A percentile compares a stretch with the other conserved stretches of the same genome.
These are phyloP conservation scores for Orientallactaga sibirica DNA, from an alignment of 2,797 vertebrate species.

Conservation along the genomic window DNA sequence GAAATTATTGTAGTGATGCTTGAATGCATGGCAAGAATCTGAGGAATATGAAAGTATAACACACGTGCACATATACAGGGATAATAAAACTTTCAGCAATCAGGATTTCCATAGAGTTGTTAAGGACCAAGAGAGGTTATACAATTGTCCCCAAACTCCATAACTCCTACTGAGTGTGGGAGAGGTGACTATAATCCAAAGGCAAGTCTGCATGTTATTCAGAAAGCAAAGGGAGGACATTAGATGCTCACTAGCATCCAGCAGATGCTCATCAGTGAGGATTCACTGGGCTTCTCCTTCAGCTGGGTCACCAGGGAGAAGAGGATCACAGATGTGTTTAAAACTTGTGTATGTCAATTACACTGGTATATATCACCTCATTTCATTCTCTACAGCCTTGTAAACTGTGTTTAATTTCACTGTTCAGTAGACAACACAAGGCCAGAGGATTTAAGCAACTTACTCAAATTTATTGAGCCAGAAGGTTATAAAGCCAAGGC, in stretches of 20 bases:
- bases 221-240: not conserved
- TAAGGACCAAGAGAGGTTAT: not conserved
- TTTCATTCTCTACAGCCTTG: not conserved
- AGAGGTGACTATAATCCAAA: not conserved
- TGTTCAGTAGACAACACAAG: not conserved
- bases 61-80: not conserved
- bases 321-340: not conserved
- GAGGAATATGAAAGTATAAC: not conserved
- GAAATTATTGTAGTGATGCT: not conserved
- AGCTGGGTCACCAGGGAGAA: not conserved
- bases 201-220: not conserved
- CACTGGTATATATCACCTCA: not conserved
- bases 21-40: not conserved
- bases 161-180: not conserved
- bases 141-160: not conserved
- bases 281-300: not conserved
- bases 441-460: constrained; percentile 19
- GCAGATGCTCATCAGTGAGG: not conserved
- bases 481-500: not conserved
- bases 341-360: not conserved
- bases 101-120: not conserved
- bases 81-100: not conserved
- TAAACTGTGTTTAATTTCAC: constrained; percentile 22
- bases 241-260: not conserved
- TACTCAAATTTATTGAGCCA: not conserved